Base-by-base conservation (phyloP, 2,888 invertebrate species). In the Priocnemis perturbator region DNA sequence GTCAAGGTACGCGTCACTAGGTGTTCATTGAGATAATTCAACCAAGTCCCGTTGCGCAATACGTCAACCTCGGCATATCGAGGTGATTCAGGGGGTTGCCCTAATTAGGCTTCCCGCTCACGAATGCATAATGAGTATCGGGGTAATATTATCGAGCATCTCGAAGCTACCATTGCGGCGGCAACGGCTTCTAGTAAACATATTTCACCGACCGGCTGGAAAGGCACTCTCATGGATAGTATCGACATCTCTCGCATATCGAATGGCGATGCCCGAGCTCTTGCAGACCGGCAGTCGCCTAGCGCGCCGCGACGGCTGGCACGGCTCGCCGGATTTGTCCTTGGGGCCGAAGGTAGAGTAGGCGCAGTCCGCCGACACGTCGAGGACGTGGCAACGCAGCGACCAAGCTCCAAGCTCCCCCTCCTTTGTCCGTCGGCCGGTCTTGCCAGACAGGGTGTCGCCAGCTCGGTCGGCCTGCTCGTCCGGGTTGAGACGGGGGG, bases 381-480 rank as follows among this genome's bases (percentile, higher is more conserved):
- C 37, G 80, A 81, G 73, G 79, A 85, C 74, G 79, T 82, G 85
- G 85, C 85, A 85, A 85, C 85, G 67, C 65, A 76, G 83, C 81
- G 61, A 60, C 64, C 76, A 68, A 75, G 81, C 11, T 37, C 83
- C 76, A 64, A 75, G 81, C 83, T 69, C 81, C 85, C 85, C 86
- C 86, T 86, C 85, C 83, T 87, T 87, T 86, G 85, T 87, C 84
- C 95, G 90, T 76, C 88, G 94, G 88, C 87, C 90, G 93, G 93
- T 94, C 93, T 93, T 92, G 93, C 95, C 95, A 96, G 96, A 96
- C 96, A 95, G 94, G 95, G 95, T 95, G 96, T 96, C 96, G 96
- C 96, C 96, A 93, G 93, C 92, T 93, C 92, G 91, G 93, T 92
- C 92, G 92, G 91, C 92, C 94, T 93, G 94, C 94, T 94, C 82